These are phyloP conservation scores for Elgaria multicarinata DNA, from an alignment of 2,113 vertebrate species.

Conservation along the genomic window DNA sequence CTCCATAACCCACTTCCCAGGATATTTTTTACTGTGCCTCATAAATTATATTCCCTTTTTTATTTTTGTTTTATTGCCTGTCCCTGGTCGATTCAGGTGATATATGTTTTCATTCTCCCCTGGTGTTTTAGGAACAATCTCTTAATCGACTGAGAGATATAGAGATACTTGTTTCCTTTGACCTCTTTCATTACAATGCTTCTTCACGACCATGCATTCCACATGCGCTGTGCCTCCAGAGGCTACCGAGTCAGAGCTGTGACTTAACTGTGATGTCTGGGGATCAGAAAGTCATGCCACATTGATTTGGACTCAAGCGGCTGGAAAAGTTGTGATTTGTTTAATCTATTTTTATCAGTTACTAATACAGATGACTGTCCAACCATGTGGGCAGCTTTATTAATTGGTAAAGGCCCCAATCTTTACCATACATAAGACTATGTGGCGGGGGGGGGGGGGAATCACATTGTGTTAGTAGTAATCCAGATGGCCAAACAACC, in stretches of 20 bases:
- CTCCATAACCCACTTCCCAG: slow-evolving; percentile 54
- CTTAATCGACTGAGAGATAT: slow-evolving; percentile 35
- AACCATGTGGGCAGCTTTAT: too few species aligned
- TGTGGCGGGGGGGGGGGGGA: too few species aligned
- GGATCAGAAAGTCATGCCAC: neutral
- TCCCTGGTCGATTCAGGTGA: slow-evolving; percentile 66
- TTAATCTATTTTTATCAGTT: neutral
- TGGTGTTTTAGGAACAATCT: slow-evolving; percentile 54
- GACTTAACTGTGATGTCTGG: neutral
- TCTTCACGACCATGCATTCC: neutral
- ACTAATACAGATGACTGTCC: neutral
- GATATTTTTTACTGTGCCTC: slow-evolving; percentile 66
- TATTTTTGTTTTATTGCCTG: slow-evolving; percentile 75
- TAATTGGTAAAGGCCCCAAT: too few species aligned
- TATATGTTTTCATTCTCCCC: slow-evolving; percentile 61
- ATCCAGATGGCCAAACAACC: too few species aligned
- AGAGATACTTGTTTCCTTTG: slow-evolving; percentile 7
- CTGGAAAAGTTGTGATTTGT: neutral
- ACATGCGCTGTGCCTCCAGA: neutral
- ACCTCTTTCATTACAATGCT: neutral
- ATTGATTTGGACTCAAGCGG: neutral
- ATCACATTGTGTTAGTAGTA: too few species aligned
- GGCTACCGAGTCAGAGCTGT: neutral
- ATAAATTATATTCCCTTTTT: slow-evolving; percentile 75
- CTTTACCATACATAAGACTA: too few species aligned